Evolutionary conservation across 2,888 invertebrate genomes (phyloP).

Genomic region (Drosophila anceps): DNA sequence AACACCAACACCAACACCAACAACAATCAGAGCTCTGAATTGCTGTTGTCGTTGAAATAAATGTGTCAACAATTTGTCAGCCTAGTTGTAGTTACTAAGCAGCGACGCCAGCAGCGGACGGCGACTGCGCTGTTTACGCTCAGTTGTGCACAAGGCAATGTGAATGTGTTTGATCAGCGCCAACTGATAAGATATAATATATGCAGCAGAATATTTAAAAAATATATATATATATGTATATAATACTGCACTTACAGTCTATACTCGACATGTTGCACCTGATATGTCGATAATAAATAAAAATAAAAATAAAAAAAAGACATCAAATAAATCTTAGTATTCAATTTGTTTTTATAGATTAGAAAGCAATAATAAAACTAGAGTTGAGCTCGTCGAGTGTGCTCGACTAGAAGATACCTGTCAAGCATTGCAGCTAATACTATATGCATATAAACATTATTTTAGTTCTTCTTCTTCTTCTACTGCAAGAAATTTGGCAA

Average conservation of each 20-base stretch:
- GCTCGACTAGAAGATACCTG: background rate
- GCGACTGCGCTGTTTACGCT: constrained; percentile 43
- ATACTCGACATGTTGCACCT: background rate
- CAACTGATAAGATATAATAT: constrained; percentile 29
- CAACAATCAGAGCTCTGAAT: constrained; percentile 41
- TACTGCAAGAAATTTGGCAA: too few species aligned
- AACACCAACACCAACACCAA: constrained; percentile 15
- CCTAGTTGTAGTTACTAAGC: constrained; percentile 62
- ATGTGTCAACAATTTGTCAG: constrained; percentile 72
- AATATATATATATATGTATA: background rate
- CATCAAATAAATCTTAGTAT: background rate
- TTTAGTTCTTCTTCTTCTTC: too few species aligned
- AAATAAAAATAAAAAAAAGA: background rate
- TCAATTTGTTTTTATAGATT: constrained; percentile 7
- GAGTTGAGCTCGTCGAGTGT: background rate
- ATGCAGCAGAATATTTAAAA: constrained; percentile 31
- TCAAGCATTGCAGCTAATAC: background rate
- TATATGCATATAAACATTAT: background rate
- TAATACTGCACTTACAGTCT: constrained; percentile 3
- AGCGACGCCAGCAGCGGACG: constrained; percentile 36
- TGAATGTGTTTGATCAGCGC: constrained; percentile 33
- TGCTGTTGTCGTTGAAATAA: constrained; percentile 40
- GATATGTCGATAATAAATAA: background rate
- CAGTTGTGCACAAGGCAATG: constrained; percentile 58
- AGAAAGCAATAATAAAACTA: constrained; percentile 2